Percentiles rank a stretch among this genome's conserved stretches.
phyloP scores from a whole-genome alignment of 2,113 vertebrate species.

The Irena cyanogastra region DNA sequence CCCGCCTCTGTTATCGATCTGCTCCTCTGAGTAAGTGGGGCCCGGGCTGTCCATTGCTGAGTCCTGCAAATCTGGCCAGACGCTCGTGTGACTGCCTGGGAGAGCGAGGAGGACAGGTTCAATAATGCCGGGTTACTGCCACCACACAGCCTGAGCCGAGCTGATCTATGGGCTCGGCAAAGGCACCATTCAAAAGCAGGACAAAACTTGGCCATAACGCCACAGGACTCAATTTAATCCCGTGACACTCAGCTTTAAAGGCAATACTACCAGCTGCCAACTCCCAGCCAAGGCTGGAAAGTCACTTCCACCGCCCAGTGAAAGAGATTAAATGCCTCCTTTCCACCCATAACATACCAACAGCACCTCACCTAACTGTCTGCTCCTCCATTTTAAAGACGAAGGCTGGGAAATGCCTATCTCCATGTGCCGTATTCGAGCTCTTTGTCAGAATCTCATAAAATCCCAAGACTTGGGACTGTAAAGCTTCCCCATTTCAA shows the following conservation, averaged over 20 bases:
- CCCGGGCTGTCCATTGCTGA: slow-evolving; percentile 63
- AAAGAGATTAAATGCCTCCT: background rate
- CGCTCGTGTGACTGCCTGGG: slow-evolving; percentile 34
- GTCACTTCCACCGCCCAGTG: background rate
- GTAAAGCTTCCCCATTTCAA: background rate
- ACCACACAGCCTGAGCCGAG: slow-evolving; percentile 15
- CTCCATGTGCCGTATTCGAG: rapidly evolving
- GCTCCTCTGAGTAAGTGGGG: slow-evolving; percentile 66
- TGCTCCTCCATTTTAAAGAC: background rate
- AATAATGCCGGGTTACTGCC: slow-evolving; percentile 78
- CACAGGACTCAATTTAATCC: slow-evolving; percentile 17
- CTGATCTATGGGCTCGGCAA: background rate
- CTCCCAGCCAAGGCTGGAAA: background rate
- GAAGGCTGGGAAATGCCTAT: background rate
- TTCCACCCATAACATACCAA: background rate
- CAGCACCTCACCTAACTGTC: background rate
- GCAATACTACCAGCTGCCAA: background rate
- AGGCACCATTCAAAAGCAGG: background rate
- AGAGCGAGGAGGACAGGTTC: slow-evolving; percentile 54
- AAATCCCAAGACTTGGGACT: background rate
- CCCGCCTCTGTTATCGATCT: slow-evolving; percentile 82
- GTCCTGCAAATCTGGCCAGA: slow-evolving; percentile 60
- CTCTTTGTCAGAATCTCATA: background rate
- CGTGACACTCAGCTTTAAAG: background rate
- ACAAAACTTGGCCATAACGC: background rate